phyloP scores from a whole-genome alignment of 2,888 invertebrate species.

The Steromphala cineraria region DNA sequence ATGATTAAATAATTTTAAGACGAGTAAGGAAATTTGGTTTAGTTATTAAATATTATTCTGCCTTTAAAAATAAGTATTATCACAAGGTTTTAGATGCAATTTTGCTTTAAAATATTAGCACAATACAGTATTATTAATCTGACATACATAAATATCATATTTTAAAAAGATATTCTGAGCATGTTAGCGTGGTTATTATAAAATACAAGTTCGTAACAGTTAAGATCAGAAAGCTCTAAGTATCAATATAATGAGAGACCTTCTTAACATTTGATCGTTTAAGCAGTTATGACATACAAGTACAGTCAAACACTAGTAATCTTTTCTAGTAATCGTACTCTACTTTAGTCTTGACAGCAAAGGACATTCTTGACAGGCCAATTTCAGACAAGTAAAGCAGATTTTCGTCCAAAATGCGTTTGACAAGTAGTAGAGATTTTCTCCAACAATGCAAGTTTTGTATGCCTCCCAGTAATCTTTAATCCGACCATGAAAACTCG shows the following conservation, averaged over 20 bases:
- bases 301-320: background rate
- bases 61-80: too few species aligned
- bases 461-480: background rate
- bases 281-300: background rate
- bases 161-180: too few species aligned
- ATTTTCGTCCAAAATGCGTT: background rate
- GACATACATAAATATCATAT: too few species aligned
- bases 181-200: too few species aligned
- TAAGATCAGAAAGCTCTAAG: background rate
- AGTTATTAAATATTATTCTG: too few species aligned
- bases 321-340: background rate
- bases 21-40: too few species aligned
- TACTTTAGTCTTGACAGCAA: background rate
- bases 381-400: background rate
- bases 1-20: too few species aligned
- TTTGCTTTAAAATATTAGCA: too few species aligned
- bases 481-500: background rate
- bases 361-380: background rate
- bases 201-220: background rate
- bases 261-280: conserved; percentile 14
- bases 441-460: conserved; percentile 3
- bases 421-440: conserved; percentile 6
- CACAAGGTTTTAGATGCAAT: too few species aligned
- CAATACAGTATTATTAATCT: too few species aligned
- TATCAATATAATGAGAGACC: background rate